Percentiles rank a stretch among this genome's conserved stretches.
Evolutionary conservation across 2,888 invertebrate genomes (phyloP).

Genomic region (Bombyx huttoni): DNA sequence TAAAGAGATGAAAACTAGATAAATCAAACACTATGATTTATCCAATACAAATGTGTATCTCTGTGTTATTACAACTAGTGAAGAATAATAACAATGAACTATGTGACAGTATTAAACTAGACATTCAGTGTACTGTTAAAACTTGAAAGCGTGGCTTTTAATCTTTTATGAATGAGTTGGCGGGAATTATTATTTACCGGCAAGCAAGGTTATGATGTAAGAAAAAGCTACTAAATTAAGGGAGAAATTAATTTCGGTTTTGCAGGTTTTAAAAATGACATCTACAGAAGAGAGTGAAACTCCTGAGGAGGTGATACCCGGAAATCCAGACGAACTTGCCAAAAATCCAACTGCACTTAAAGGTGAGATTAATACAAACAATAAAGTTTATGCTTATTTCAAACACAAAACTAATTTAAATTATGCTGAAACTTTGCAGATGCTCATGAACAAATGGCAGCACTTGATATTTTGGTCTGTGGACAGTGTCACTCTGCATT

Average conservation of each 20-base stretch:
- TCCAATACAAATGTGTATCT: too few relatives aligned
- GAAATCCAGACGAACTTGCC: conserved; percentile 74
- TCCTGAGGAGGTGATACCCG: conserved; percentile 44
- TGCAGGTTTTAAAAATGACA: conserved; percentile 30
- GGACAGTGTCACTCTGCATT: conserved; percentile 87
- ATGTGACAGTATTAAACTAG: too few relatives aligned
- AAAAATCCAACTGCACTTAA: conserved; percentile 75
- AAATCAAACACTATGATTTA: not conserved
- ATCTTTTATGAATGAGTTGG: conserved; percentile 20
- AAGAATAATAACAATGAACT: too few relatives aligned
- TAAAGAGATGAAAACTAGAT: not conserved
- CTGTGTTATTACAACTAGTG: too few relatives aligned
- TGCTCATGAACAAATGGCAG: conserved; percentile 82
- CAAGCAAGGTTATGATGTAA: conserved; percentile 19
- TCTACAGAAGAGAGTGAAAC: conserved; percentile 52
- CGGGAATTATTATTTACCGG: conserved; percentile 26
- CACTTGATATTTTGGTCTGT: conserved; percentile 84
- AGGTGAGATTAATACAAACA: conserved; percentile 42
- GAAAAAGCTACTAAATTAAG: not conserved
- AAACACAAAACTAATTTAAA: not conserved
- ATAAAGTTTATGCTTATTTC: not conserved
- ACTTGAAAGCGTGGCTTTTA: not conserved
- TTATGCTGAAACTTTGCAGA: conserved; percentile 46
- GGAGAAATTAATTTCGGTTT: not conserved
- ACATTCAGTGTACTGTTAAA: not conserved